Evolutionary conservation across 2,888 invertebrate genomes (phyloP), one percentile per base, ranked within the genome.

Genomic region (Laspeyria flexula): DNA sequence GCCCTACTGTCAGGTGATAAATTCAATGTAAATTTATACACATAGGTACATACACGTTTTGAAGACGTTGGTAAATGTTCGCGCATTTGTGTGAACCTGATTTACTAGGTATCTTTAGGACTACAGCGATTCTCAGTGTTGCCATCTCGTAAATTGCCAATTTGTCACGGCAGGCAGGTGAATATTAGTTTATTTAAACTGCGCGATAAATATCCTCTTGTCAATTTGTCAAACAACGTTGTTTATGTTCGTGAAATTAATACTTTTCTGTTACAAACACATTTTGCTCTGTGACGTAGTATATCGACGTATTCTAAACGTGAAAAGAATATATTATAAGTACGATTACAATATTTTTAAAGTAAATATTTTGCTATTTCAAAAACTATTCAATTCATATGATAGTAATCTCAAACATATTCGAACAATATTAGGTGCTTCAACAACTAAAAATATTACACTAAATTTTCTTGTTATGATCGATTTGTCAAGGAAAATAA

Each of bases 21-120:
- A 59, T 47, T 34, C 31, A 34, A 54, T 29, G 21, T 46, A 54
- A 64, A 62, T 51, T n/a, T n/a, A n/a, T n/a, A n/a, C n/a, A n/a
- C 47, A 51, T 48, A 7, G 1, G 50, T n/a, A n/a, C 39, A 49
- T 45, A 62, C 37, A 30, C 43, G 43, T 43, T 57, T 41, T 18
- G 16, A 51, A 44, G 41, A 10, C 46, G 27, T 23, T 35, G 21
- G 41, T 30, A 21, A 35, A 31, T 12, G 29, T 12, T 13, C 33
- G 15, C 15, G 21, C 23, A 21, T 42, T 41, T 42, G 35, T 29
- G 34, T 16, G 29, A 29, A 31, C 27, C 16, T 33, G 39, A 34
- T 16, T 33, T 27, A 46, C 40, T 40, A 29, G 29, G 37, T 37
- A 37, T 12, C 11, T 37, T 33, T 18, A 34, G 34, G 18, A 7